Evolutionary conservation across 2,888 invertebrate genomes (phyloP), one percentile per base, ranked within the genome.

Genomic region (Galeruca laticollis): DNA sequence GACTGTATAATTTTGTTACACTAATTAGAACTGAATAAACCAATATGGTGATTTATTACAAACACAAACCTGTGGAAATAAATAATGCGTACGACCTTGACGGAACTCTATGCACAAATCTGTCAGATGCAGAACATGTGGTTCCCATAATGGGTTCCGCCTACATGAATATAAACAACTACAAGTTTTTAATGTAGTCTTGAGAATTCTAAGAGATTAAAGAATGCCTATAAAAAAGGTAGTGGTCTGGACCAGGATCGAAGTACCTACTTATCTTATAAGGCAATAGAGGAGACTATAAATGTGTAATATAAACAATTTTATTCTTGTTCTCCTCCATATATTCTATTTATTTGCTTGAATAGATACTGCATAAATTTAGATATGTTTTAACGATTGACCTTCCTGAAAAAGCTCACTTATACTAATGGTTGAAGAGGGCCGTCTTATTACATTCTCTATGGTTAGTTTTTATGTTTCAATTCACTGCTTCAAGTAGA

Each of bases 121-220:
- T 78, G 80, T 80, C 81, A 77, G 77, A 76, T 73, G 74, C 79
- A 81, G 78, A 79, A 76, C 80, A 78, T 79, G 80, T 77, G 78
- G 79, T 81, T 81, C 81, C 77, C 80, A 76, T 80, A 78, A 78
- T 78, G 78, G 77, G 77, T 79, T 79, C 73, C 77, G 78, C 78
- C 78, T 73, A 78, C 78, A 73, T 73, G 67, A 68, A 73, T 71
- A 74, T 71, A 74, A 74, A 76, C 73, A 72, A 73, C 75, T 76
- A 75, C 76, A 66, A 76, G 74, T 78, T 76, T 76, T 78, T 76
- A 77, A 76, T 75, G 75, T 69, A 67, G 75, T 69, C 74, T 73
- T 71, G 73, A 74, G 69, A 69, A 75, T 74, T 73, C 70, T 57
- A 64, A 20, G 72, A 73, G 74, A 78, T 73, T 74, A 73, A 75